Conservation (phyloP, 2,888 invertebrate genomes). For the Ametastegia equiseti region DNA sequence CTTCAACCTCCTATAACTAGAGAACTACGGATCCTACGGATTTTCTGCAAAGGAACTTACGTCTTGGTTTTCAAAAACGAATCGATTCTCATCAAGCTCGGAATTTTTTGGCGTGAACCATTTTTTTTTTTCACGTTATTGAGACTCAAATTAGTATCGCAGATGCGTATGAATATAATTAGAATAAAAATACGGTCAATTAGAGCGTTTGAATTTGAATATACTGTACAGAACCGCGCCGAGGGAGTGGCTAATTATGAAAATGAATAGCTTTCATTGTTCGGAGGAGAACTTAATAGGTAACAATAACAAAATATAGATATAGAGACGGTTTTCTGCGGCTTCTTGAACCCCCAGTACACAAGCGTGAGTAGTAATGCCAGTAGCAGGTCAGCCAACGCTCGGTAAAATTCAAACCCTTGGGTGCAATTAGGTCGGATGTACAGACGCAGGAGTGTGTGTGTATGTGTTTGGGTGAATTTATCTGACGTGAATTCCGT, state of each 20-base stretch:
- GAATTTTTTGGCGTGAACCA: no score
- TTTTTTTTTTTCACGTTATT: neutral
- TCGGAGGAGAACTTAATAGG: neutral
- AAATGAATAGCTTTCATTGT: constrained; percentile 12
- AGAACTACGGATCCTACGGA: neutral
- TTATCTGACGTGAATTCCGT: constrained; percentile 31
- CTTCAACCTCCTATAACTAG: neutral
- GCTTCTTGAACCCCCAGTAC: neutral
- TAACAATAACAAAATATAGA: constrained; percentile 6
- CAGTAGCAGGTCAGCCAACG: neutral
- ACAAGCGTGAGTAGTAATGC: constrained; percentile 1
- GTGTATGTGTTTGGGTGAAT: neutral
- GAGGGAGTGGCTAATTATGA: neutral
- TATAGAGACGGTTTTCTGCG: neutral
- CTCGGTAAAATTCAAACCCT: constrained; percentile 42
- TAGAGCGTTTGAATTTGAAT: neutral
- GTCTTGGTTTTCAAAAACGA: neutral
- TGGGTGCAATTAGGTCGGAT: constrained; percentile 46
- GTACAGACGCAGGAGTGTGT: neutral
- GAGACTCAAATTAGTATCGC: neutral
- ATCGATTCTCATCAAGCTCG: no score
- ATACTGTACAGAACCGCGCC: neutral
- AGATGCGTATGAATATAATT: neutral
- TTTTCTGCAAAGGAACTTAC: neutral
- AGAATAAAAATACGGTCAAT: neutral